Conservation (phyloP, 2,113 vertebrate species). For the Eudyptes chrysolophus region DNA sequence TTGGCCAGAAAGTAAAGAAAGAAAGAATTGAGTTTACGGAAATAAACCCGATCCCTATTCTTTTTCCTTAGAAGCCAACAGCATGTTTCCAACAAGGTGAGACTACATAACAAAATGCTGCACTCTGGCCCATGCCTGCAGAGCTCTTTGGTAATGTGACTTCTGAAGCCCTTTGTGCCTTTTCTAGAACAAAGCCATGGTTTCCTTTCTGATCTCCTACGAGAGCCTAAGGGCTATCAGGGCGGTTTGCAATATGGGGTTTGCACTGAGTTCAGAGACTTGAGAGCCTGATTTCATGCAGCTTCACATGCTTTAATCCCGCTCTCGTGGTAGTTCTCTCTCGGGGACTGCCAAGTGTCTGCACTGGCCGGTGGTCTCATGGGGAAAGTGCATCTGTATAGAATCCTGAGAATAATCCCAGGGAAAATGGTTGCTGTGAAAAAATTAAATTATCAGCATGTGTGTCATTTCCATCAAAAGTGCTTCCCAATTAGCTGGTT, state of each 20-base stretch:
- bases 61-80: neutral
- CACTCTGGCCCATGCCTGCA: neutral
- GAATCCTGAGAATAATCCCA: neutral
- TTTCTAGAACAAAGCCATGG: neutral
- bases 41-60: neutral
- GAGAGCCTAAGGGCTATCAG: neutral
- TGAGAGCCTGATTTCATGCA: neutral
- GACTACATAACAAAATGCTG: slow-evolving; percentile 28
- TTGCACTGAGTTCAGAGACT: neutral
- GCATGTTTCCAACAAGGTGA: neutral
- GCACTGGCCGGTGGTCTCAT: neutral
- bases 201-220: slow-evolving; percentile 13
- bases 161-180: neutral
- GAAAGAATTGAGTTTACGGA: neutral
- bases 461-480: neutral
- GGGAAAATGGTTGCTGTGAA: neutral
- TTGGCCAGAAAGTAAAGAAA: neutral
- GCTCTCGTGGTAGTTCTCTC: neutral
- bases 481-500: neutral
- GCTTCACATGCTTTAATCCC: neutral
- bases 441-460: neutral
- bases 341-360: neutral
- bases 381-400: neutral
- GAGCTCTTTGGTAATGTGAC: slow-evolving; percentile 29
- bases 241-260: neutral